Base-by-base conservation (phyloP, 1,140 invertebrate genomes). In the Cherax destructor region DNA sequence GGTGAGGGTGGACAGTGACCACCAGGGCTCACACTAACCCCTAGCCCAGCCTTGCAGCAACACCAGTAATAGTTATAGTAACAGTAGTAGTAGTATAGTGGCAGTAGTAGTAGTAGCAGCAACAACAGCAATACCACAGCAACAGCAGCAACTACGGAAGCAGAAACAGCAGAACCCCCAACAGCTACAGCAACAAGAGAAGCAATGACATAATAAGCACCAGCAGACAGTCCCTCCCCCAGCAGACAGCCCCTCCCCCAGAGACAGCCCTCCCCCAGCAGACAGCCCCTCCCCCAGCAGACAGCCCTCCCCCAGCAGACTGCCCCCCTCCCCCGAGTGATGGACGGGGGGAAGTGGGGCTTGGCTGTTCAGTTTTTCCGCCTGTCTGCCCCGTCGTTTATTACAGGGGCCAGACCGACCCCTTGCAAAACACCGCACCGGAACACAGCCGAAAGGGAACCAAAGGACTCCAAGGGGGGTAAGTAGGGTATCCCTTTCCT, bases 331-430 rank as follows among this genome's bases (percentile, higher is more conserved):
- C 65, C 81, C 65, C 52, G 5, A 24, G 52, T 83, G 80, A 83
- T 30, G 52, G 80, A 83, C 80, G 80, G 80, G 80, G 80, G 52
- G 52, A 83, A 86, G 83, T 76, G 83, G 83, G 72, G 65, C 83
- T 9, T 47, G 77, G 41, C 78, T 81, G 86, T 81, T 72, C 86
- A 81, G 52, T 86, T 86, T 86, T 86, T 86, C 84, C 84, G 69
- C 84, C 30, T 86, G 84, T 86, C 84, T 86, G 47, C 47, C 49
- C 84, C 74, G 50, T 77, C 84, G 84, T 86, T 86, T 86, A 86
- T 88, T 88, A 79, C 52, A 61, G 86, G 86, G 77, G 56, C 65
- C 74, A 72, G 30, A n/a, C 83, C 4, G 56, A 47, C 85, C 72
- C 72, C 85, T 30, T 30, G 65, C 65, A 50, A n/a, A 74, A 49